Conservation (phyloP, 2,888 invertebrate genomes). For the Pegoplata infirma region DNA sequence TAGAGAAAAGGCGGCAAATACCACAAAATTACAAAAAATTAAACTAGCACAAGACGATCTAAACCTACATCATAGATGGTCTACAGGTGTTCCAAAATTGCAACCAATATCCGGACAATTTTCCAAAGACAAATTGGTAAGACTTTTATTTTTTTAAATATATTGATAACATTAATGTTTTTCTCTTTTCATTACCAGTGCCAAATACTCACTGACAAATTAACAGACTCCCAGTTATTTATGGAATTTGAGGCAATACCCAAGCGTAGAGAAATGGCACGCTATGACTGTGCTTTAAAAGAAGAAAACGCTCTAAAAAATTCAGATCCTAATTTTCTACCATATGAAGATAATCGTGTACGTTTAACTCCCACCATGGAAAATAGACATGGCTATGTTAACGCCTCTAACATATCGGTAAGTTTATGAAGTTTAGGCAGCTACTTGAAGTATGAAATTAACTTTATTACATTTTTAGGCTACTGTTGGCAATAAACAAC, state of each 20-base stretch:
- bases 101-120: conserved; percentile 87
- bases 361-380: conserved; percentile 88
- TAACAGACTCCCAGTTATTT: conserved; percentile 86
- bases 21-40: conserved; percentile 74
- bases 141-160: conserved; percentile 59
- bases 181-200: conserved; percentile 78
- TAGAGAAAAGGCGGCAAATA: conserved; percentile 79
- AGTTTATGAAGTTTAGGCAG: no score
- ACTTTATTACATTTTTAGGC: conserved; percentile 80
- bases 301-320: conserved; percentile 82
- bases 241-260: conserved; percentile 93
- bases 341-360: conserved; percentile 92
- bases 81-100: conserved; percentile 84
- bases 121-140: conserved; percentile 89
- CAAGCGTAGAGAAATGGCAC: conserved; percentile 84
- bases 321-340: conserved; percentile 83
- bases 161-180: not conserved
- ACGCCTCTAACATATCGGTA: conserved; percentile 94
- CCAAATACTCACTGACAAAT: conserved; percentile 83
- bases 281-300: conserved; percentile 85
- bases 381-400: conserved; percentile 93
- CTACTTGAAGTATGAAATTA: no score
- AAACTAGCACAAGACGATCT: conserved; percentile 77
- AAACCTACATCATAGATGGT: conserved; percentile 83
- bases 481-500: conserved; percentile 88